Base-by-base conservation (phyloP, 2,888 invertebrate species). In the Lasius platythorax region DNA sequence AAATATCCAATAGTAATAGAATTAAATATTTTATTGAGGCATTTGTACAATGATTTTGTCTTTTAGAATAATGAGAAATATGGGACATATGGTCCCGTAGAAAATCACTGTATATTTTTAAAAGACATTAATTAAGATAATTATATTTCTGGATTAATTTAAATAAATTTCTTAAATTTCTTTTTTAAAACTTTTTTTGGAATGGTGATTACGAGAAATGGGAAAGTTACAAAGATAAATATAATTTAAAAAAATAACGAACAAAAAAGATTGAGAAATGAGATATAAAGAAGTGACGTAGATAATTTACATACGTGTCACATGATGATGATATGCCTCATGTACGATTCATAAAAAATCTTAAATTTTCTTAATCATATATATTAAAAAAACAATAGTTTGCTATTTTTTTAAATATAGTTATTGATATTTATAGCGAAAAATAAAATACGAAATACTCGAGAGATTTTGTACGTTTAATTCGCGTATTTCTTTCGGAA, bases 221-320 rank as follows among this genome's bases (percentile, higher is more conserved):
- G 18, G 2, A 66, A 5, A 33, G 6, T 33, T 50, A 12, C 18
- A 18, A 66, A 33, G 46, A 66, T 33, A 66, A 66, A 66, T 76
- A 18, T 40, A 74, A 74, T 4, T 56, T 8, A 2, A 43, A 43
- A 30, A 66, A 66, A 11, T 0, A n/a, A 30, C 2, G 1, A 40
- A 28, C 28, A 75, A 66, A 66, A 66, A 18, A 50, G 63, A 30
- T 64, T 75, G 66, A 75, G n/a, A 66, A 75, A 66, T 46, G n/a
- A 50, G 6, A 46, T 23, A 43, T 18, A 30, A 12, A 9, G 15
- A 23, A 64, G 9, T 30, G 30, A 33, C 30, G 18, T 37, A 28
- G 8, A 23, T 58, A 61, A 74, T 28, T 11, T 61, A 61, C n/a
- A 74, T 43, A 74, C 12, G 12, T 12, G 23, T 5, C 58, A 30